Conservation (phyloP, 2,888 invertebrate genomes). For the Andrena praecox region DNA sequence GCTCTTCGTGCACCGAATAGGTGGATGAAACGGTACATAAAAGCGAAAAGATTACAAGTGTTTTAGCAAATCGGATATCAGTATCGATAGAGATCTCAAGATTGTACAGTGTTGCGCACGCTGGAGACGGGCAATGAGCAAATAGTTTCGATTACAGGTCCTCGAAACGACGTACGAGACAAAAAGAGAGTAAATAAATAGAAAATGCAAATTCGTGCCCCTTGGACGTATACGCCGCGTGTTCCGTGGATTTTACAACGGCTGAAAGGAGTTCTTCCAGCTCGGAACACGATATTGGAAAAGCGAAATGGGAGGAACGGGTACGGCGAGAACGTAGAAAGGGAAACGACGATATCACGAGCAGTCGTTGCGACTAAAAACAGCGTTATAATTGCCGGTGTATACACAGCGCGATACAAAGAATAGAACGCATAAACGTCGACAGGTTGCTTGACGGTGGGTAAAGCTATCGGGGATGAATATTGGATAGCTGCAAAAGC, state of each 20-base stretch:
- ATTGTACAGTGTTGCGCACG: slow-evolving; percentile 24
- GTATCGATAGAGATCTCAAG: slow-evolving; percentile 5
- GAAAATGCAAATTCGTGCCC: slow-evolving; percentile 26
- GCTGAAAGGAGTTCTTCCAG: slow-evolving; percentile 55
- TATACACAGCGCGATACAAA: background rate
- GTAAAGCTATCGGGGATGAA: background rate
- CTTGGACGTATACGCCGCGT: slow-evolving; percentile 22
- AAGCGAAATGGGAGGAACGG: slow-evolving; percentile 31
- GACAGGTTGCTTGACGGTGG: no score
- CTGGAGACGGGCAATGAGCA: slow-evolving; percentile 37
- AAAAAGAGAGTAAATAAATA: slow-evolving; percentile 45
- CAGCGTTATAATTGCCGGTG: slow-evolving; percentile 16
- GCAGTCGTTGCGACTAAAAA: slow-evolving; percentile 7
- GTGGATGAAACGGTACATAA: background rate
- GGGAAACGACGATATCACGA: slow-evolving; percentile 27
- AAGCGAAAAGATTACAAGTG: background rate
- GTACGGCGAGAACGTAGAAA: background rate
- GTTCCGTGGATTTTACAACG: slow-evolving; percentile 43
- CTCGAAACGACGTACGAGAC: slow-evolving; percentile 12
- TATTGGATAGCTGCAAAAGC: background rate
- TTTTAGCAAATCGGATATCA: background rate
- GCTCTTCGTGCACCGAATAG: background rate
- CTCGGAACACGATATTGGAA: slow-evolving; percentile 62
- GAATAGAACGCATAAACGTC: background rate
- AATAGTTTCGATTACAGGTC: slow-evolving; percentile 46